phyloP scores from a whole-genome alignment of 2,888 invertebrate species.

The Galerucella pusilla region DNA sequence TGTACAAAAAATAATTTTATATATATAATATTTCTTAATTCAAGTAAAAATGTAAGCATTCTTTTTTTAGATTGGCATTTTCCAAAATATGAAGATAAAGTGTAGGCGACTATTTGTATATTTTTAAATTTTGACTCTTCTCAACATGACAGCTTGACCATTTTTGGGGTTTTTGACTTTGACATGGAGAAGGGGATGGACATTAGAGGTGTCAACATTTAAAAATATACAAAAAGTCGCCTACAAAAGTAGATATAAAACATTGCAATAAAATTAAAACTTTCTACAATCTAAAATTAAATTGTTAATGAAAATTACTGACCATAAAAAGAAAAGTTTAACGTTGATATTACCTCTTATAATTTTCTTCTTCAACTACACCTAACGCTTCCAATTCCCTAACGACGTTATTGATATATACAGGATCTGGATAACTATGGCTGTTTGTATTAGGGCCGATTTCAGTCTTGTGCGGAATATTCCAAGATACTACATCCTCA shows the following conservation, averaged over 20 bases:
- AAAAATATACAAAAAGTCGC: no score
- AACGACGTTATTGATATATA: constrained; percentile 76
- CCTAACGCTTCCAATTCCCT: constrained; percentile 71
- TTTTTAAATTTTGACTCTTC: no score
- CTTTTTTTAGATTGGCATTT: no score
- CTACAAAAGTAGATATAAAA: not conserved
- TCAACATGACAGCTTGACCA: no score
- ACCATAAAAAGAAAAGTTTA: not conserved
- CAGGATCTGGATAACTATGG: constrained; percentile 80
- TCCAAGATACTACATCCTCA: constrained; percentile 93
- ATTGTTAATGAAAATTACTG: not conserved
- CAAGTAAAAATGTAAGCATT: not conserved
- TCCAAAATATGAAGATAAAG: no score
- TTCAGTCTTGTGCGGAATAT: constrained; percentile 89
- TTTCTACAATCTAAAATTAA: no score
- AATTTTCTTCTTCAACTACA: constrained; percentile 65
- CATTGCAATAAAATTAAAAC: not conserved
- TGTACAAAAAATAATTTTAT: no score
- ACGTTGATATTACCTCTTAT: constrained; percentile 24
- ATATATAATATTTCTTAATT: not conserved
- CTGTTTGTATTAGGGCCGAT: constrained; percentile 69
- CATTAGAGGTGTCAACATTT: no score
- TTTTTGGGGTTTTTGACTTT: no score
- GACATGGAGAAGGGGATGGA: no score
- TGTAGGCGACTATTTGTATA: no score